Evolutionary conservation across 2,888 invertebrate species (phyloP), one percentile per base, ranked within the genome.

Genomic region (Cosmia trapezina): DNA sequence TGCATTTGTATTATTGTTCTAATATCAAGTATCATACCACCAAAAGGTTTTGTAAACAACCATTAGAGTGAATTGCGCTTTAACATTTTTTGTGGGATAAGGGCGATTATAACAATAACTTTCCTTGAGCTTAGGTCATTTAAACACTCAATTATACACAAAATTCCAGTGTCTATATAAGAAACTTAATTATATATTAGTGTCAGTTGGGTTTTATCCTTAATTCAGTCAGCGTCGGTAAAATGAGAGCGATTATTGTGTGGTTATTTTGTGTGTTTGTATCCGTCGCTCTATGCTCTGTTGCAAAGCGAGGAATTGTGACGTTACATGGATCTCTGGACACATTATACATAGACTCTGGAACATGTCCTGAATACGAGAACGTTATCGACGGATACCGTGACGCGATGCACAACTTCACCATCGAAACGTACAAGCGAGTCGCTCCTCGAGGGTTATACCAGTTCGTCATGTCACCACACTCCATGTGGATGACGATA

Each of bases 401-500:
- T 3, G 51, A 68, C 0, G 76, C 82, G 0, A 49, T 83, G 9
- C 11, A 75, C 43, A 73, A 81, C 37, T 86, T 87, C n/a, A 73
- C 81, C 5, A 61, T 79, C 5, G 65, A 73, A 33, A 62, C 78
- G 0, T 84, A 65, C 43, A 84, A 79, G 54, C 45, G 37, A 6
- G 69, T 74, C 1, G 76, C 80, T 12, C 41, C n/a, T 1, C 66
- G 51, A 17, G 75, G 76, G 12, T n/a, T 51, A 0, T 78, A 77
- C 19, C 78, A 85, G 19, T 83, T 81, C 17, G 73, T 77, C 4
- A 51, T 81, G 17, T 85, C 83, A 0, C 76, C 85, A 1, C 75
- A 61, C 8, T 70, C 85, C 0, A 70, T 85, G 51, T 85, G 87
- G 85, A 63, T 85, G 45, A 78, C 77, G 0, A 5, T 86, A 0